Conservation (phyloP, 2,888 invertebrate species). For the Protula sp. region DNA sequence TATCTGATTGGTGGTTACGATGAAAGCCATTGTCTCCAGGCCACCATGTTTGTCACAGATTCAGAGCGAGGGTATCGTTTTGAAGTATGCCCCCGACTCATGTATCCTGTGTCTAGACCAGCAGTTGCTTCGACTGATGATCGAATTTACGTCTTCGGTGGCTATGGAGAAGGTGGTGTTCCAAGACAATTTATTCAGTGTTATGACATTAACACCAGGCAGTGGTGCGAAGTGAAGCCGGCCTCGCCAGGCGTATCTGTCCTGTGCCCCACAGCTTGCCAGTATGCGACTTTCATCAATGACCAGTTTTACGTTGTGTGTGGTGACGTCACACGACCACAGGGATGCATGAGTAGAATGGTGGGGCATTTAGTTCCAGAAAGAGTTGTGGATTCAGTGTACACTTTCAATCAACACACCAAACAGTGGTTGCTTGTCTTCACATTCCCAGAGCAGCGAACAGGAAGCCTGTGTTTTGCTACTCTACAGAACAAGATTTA, state of each 20-base stretch:
- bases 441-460: background rate
- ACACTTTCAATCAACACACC: constrained; percentile 18
- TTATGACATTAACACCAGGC: constrained; percentile 13
- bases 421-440: background rate
- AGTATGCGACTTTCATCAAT: constrained; percentile 19
- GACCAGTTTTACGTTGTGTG: constrained; percentile 17
- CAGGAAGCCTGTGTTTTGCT: constrained; percentile 18
- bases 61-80: constrained; percentile 13
- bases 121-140: constrained; percentile 17
- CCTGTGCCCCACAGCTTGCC: constrained; percentile 14
- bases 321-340: constrained; percentile 8
- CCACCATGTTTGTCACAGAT: constrained; percentile 21
- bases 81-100: constrained; percentile 22
- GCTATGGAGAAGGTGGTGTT: constrained; percentile 16
- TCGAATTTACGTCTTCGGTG: constrained; percentile 23
- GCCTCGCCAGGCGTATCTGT: constrained; percentile 9
- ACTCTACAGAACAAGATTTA: constrained; percentile 19
- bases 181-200: constrained; percentile 16
- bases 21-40: constrained; percentile 23
- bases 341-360: constrained; percentile 6
- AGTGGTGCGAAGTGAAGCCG: constrained; percentile 19
- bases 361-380: constrained; percentile 13
- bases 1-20: constrained; percentile 25
- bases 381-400: constrained; percentile 14
- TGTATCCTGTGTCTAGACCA: constrained; percentile 20